Conservation (phyloP, 2,888 invertebrate species). For the Apamea crenata region DNA sequence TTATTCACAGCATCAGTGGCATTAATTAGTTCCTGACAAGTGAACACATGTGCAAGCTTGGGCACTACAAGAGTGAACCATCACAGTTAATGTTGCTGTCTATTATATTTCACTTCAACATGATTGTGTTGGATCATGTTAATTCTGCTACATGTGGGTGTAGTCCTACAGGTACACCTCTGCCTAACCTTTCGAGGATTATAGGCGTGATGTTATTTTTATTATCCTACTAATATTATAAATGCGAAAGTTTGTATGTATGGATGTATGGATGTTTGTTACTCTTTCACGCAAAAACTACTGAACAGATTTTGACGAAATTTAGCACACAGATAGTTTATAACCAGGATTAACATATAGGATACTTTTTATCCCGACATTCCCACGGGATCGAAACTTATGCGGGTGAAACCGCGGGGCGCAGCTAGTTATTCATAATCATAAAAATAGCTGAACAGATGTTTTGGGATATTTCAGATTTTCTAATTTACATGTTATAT, state of each 20-base stretch:
- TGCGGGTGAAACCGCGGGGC: no score
- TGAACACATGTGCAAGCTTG: not conserved
- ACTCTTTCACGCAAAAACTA: no score
- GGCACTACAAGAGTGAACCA: not conserved
- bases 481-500: not conserved
- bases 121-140: no score
- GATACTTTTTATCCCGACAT: no score
- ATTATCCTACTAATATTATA: no score
- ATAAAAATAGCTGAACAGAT: not conserved
- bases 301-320: no score
- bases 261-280: no score
- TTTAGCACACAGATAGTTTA: no score
- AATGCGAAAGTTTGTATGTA: no score
- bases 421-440: no score
- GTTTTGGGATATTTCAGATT: not conserved
- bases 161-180: not conserved
- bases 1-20: not conserved
- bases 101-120: not conserved
- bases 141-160: not conserved
- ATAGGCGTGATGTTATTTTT: not conserved
- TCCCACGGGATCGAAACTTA: no score
- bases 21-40: not conserved
- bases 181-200: not conserved
- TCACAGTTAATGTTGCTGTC: not conserved
- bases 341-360: no score